A percentile compares a stretch with the other conserved stretches of the same genome.
Evolutionary conservation across 2,113 vertebrate genomes (phyloP).

Genomic region (Trinectes maculatus): DNA sequence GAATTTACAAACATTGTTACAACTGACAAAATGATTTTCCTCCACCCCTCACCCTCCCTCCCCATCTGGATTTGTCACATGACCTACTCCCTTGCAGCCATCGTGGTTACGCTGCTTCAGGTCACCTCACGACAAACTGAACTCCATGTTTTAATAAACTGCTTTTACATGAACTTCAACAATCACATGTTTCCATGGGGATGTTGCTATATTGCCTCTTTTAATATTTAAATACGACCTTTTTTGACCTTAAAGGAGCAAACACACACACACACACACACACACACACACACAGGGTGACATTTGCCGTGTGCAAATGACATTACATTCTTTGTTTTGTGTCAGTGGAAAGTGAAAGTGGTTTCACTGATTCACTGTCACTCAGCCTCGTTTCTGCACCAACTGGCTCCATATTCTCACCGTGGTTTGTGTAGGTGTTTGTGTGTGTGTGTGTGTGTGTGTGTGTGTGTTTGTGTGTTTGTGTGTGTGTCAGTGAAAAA

Average conservation of each 20-base stretch:
- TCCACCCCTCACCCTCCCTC: too few relatives aligned
- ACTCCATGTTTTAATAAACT: too few relatives aligned
- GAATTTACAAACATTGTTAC: too few relatives aligned
- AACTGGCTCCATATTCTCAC: conserved; percentile 33
- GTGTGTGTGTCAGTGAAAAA: conserved; percentile 51
- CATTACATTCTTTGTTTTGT: neutral
- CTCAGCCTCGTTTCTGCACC: conserved; percentile 49
- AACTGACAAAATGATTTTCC: too few relatives aligned
- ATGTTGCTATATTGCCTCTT: conserved; percentile 6
- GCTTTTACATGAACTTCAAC: too few relatives aligned
- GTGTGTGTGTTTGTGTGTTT: conserved; percentile 41
- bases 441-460: conserved; percentile 53
- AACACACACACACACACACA: conserved; percentile 1
- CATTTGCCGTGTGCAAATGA: conserved; percentile 41
- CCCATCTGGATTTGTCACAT: too few relatives aligned
- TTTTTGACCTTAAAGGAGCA: conserved; percentile 18
- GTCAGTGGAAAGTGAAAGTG: conserved; percentile 10
- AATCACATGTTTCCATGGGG: neutral
- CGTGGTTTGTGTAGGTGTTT: too few relatives aligned
- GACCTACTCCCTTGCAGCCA: too few relatives aligned
- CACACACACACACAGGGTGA: conserved; percentile 8
- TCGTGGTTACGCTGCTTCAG: too few relatives aligned
- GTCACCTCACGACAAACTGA: too few relatives aligned
- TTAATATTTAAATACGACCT: conserved; percentile 46
- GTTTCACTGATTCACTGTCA: conserved; percentile 53